A percentile compares a stretch with the other conserved stretches of the same genome.
Conservation (phyloP, 2,888 invertebrate species). For the Eupeodes luniger region DNA sequence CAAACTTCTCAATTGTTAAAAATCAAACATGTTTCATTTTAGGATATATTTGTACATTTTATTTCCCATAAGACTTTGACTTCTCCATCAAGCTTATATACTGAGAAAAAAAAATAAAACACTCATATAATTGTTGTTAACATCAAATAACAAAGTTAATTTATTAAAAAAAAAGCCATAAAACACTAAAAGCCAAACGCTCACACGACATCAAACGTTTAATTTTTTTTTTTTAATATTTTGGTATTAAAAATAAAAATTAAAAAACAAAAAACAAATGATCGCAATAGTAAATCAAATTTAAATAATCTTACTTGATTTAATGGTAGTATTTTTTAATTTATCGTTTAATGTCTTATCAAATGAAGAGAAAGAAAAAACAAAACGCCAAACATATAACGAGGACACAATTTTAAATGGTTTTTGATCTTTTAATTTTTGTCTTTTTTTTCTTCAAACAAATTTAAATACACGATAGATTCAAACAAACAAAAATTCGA, state of each 20-base stretch:
- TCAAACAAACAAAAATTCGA: not conserved
- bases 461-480: not conserved
- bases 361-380: not conserved
- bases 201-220: slow-evolving; percentile 20
- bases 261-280: not conserved
- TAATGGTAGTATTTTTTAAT: slow-evolving; percentile 14
- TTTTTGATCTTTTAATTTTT: slow-evolving; percentile 19
- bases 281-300: not conserved
- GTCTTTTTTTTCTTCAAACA: not conserved
- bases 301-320: slow-evolving; percentile 19
- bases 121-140: not conserved
- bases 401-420: slow-evolving; percentile 27
- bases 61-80: too few relatives aligned
- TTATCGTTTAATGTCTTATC: slow-evolving; percentile 16
- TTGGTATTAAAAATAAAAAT: not conserved
- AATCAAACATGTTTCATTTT: too few relatives aligned
- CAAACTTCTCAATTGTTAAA: too few relatives aligned
- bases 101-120: too few relatives aligned
- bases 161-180: not conserved
- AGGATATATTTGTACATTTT: too few relatives aligned
- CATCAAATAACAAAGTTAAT: not conserved
- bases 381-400: not conserved
- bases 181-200: not conserved
- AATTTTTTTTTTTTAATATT: not conserved
- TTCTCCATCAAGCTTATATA: too few relatives aligned